phyloP scores from a whole-genome alignment of 2,797 vertebrate species.

The Poeciliopsis gracilis region DNA sequence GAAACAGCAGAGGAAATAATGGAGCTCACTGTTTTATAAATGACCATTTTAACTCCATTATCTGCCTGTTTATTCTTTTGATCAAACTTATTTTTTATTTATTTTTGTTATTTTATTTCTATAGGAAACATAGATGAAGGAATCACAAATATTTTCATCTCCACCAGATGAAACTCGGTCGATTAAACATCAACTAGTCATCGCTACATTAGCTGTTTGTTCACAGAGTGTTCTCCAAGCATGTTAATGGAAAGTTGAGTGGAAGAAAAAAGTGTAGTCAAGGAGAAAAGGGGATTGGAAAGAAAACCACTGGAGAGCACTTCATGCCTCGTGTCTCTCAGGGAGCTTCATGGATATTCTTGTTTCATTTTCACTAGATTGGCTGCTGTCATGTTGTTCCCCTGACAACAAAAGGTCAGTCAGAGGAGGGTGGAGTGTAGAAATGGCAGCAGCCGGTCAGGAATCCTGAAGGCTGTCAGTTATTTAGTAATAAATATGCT shows the following conservation, averaged over 20 bases:
- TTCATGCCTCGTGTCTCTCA: too few relatives aligned
- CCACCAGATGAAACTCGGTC: background rate
- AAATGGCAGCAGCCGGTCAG: slow-evolving; percentile 6
- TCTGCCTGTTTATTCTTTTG: background rate
- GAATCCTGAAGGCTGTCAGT: slow-evolving; percentile 4
- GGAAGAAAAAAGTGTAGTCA: too few relatives aligned
- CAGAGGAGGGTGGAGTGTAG: background rate
- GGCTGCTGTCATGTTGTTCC: too few relatives aligned
- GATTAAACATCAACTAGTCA: background rate
- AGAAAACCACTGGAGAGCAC: too few relatives aligned
- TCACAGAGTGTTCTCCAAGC: background rate
- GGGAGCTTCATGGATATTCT: too few relatives aligned
- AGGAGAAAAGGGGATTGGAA: too few relatives aligned
- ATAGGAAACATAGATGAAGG: background rate
- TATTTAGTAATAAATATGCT: slow-evolving; percentile 25
- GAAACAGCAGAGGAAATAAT: background rate
- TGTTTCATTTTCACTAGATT: too few relatives aligned
- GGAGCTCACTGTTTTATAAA: background rate
- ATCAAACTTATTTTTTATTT: background rate
- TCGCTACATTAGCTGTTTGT: background rate
- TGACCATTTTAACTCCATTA: background rate
- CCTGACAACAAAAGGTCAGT: too few relatives aligned
- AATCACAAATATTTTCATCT: background rate
- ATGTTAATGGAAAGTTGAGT: background rate
- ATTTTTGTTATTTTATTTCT: background rate